Conservation (phyloP, 2,888 invertebrate species). For the Acrobasis repandana region DNA sequence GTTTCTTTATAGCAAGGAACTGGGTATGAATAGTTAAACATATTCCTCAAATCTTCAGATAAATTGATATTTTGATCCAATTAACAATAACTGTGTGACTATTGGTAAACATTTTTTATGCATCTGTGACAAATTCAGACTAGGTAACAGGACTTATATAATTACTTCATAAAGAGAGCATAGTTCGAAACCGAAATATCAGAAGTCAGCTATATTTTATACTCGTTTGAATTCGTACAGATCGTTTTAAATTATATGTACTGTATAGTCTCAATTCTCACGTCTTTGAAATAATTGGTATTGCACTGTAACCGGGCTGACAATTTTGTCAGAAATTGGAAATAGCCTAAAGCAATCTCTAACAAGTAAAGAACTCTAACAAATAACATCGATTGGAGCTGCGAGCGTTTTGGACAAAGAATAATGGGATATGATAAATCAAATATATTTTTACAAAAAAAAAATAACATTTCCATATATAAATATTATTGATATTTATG, state of each 20-base stretch:
- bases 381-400: constrained; percentile 9
- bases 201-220: not conserved
- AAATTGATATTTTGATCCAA: no score
- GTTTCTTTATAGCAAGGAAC: no score
- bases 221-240: not conserved
- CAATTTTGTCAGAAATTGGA: constrained; percentile 5
- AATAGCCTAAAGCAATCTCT: constrained; percentile 12
- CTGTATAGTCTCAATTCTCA: not conserved
- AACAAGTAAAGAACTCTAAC: constrained; percentile 15
- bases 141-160: no score
- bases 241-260: not conserved
- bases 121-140: no score
- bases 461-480: not conserved
- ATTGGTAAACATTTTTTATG: no score
- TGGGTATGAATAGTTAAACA: no score
- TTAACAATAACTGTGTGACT: no score
- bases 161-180: no score
- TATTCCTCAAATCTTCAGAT: no score
- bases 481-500: not conserved
- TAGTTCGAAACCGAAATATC: not conserved
- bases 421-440: constrained; percentile 2
- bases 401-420: not conserved
- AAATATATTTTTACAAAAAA: not conserved
- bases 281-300: not conserved
- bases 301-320: not conserved